phyloP scores from a whole-genome alignment of 1,140 invertebrate species.

The Rhagoletis zephyria region DNA sequence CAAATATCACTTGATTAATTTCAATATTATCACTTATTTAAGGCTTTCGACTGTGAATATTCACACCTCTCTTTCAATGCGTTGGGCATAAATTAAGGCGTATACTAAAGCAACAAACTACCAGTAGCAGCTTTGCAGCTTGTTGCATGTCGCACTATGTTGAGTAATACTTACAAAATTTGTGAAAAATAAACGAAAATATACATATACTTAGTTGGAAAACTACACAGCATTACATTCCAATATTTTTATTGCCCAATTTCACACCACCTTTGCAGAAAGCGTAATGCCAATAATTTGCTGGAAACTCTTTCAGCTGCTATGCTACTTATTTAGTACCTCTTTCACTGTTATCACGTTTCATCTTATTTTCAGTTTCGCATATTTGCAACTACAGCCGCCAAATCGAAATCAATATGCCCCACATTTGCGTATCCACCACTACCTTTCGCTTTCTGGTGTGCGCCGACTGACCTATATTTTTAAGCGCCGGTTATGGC shows the following conservation, averaged over 20 bases:
- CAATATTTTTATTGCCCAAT: neutral
- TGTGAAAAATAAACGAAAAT: too few species aligned
- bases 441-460: slow-evolving; percentile 10
- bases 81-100: neutral
- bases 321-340: neutral
- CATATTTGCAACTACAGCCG: neutral
- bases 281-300: neutral
- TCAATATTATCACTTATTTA: too few species aligned
- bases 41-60: too few species aligned
- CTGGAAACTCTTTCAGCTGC: neutral
- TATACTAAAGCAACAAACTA: neutral
- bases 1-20: too few species aligned
- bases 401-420: slow-evolving; percentile 24
- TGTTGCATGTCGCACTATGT: neutral
- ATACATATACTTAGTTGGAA: too few species aligned
- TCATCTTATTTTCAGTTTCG: neutral
- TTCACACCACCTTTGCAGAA: neutral
- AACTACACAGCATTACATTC: too few species aligned
- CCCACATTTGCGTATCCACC: neutral
- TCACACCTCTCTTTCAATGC: neutral
- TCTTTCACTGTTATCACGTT: neutral
- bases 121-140: neutral
- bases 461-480: slow-evolving; percentile 20
- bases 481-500: neutral
- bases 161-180: slow-evolving; percentile 8